Evolutionary conservation across 2,888 invertebrate genomes (phyloP).

Genomic region (Abrostola tripartita): DNA sequence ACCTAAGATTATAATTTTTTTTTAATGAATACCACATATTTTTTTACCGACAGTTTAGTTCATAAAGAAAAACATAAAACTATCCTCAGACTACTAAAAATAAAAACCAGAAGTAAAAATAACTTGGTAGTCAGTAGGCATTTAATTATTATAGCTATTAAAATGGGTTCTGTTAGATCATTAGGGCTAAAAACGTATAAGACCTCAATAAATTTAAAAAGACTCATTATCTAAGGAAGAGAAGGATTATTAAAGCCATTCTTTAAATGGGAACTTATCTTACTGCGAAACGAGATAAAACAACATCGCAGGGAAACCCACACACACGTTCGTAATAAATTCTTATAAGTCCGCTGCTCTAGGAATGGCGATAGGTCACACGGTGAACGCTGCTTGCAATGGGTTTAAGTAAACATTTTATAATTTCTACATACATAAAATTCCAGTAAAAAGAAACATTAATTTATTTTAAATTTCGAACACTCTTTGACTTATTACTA

Average conservation of each 20-base stretch:
- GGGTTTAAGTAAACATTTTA: slow-evolving; percentile 29
- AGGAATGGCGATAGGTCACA: slow-evolving; percentile 36
- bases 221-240: background rate
- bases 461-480: background rate
- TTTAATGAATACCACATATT: too few species aligned
- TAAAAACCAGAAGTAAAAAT: too few species aligned
- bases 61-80: too few species aligned
- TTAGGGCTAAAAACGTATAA: too few species aligned
- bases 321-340: slow-evolving; percentile 46
- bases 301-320: slow-evolving; percentile 27
- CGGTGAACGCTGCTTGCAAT: slow-evolving; percentile 21
- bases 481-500: slow-evolving; percentile 2
- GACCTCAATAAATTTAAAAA: too few species aligned
- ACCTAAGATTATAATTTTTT: too few species aligned
- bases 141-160: too few species aligned
- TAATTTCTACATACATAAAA: slow-evolving; percentile 29
- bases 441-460: slow-evolving; percentile 12
- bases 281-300: slow-evolving; percentile 28
- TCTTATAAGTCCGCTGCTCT: slow-evolving; percentile 38
- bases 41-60: too few species aligned
- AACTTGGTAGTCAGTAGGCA: too few species aligned
- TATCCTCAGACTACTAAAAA: too few species aligned
- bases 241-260: background rate
- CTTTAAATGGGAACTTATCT: slow-evolving; percentile 26
- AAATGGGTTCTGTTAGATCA: too few species aligned